These are phyloP conservation scores for Petrocephalus microphthalmus DNA, from an alignment of 2,113 vertebrate species.

Conservation along the genomic window DNA sequence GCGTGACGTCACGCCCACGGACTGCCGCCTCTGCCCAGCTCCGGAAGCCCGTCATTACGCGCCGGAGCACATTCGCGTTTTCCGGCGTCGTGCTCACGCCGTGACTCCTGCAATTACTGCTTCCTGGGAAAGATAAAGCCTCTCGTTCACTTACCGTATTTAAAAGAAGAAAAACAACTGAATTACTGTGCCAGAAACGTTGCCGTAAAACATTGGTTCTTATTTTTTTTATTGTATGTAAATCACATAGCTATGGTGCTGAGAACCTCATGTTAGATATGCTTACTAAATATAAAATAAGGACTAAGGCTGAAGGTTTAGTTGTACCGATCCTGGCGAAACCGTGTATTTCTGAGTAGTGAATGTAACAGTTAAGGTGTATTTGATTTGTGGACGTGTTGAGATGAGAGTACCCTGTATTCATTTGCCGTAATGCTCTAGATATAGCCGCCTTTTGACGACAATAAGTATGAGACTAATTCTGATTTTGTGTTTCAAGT, in stretches of 20 bases:
- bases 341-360: conserved; percentile 24
- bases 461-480: conserved; percentile 18
- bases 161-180: neutral
- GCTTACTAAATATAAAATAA: conserved; percentile 48
- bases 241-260: conserved; percentile 59
- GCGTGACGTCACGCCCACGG: neutral
- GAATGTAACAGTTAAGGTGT: conserved; percentile 27
- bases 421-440: conserved; percentile 29
- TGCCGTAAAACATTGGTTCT: conserved; percentile 25
- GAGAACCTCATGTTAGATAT: conserved; percentile 60
- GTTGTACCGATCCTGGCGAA: conserved; percentile 21
- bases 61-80: conserved; percentile 28
- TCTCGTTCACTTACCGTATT: conserved; percentile 24
- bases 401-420: conserved; percentile 27
- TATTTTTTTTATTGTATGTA: conserved; percentile 52
- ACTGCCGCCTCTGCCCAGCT: neutral
- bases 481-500: conserved; percentile 24
- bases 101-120: conserved; percentile 31
- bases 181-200: conserved; percentile 22
- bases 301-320: conserved; percentile 17
- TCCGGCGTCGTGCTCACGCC: conserved; percentile 26
- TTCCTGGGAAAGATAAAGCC: conserved; percentile 27
- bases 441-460: conserved; percentile 24
- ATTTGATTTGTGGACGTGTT: conserved; percentile 31
- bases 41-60: neutral